Conservation (phyloP, 2,797 vertebrate genomes). For the Mus caroli region DNA sequence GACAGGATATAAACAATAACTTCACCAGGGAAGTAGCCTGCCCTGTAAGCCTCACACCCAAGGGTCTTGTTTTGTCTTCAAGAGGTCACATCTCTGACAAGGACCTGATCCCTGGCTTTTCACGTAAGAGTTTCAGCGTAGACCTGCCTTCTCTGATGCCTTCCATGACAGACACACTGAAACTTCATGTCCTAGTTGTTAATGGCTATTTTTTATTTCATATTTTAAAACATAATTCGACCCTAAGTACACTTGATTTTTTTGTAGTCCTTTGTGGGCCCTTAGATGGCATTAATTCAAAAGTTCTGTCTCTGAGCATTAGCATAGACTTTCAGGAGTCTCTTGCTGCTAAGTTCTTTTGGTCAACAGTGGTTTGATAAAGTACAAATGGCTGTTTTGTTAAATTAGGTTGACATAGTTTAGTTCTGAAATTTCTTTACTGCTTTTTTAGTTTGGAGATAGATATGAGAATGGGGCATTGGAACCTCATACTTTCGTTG, state of each 20-base stretch:
- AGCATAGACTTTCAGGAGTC: neutral
- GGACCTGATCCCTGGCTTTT: neutral
- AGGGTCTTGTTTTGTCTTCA: neutral
- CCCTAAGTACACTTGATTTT: neutral
- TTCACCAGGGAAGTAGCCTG: neutral
- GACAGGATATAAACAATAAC: neutral
- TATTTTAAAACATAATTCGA: neutral
- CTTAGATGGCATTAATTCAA: neutral
- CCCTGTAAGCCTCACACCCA: neutral
- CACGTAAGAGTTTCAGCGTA: neutral
- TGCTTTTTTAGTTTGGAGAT: neutral
- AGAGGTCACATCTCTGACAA: neutral
- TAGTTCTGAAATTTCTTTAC: neutral
- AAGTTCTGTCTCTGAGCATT: neutral
- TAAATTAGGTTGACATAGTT: neutral
- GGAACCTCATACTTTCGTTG: neutral
- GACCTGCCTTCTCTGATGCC: neutral
- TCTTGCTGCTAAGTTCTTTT: neutral
- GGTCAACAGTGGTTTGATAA: neutral
- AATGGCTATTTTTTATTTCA: neutral
- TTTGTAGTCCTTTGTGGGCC: neutral
- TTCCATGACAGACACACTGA: neutral
- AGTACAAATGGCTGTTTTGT: neutral
- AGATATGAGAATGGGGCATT: neutral
- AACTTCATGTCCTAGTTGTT: neutral